phyloP scores from a whole-genome alignment of 2,113 vertebrate genomes.

The Hemibates koningsi region DNA sequence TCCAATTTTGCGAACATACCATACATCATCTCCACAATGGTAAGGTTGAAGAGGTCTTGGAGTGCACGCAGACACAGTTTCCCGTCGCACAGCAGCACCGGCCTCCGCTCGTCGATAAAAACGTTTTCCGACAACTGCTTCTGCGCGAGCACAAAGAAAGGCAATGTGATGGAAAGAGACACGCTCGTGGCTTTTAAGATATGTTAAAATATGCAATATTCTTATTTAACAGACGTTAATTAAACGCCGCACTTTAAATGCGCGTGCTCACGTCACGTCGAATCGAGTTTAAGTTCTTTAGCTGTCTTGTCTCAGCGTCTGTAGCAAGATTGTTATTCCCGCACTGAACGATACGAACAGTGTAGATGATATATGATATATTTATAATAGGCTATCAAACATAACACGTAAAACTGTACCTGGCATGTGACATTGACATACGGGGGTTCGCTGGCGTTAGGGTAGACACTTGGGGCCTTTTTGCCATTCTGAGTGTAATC shows the following conservation, averaged over 20 bases:
- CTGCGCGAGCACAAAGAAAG: slow-evolving; percentile 43
- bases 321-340: neutral
- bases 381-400: neutral
- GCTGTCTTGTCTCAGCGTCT: neutral
- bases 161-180: neutral
- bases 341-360: neutral
- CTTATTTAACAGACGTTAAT: neutral
- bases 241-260: neutral
- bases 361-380: rapidly evolving
- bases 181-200: rapidly evolving
- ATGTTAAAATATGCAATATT: neutral
- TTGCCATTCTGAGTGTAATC: slow-evolving; percentile 76
- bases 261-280: rapidly evolving
- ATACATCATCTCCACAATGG: slow-evolving; percentile 86
- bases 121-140: slow-evolving; percentile 78
- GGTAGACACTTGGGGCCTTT: slow-evolving; percentile 70
- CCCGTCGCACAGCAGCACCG: slow-evolving; percentile 83
- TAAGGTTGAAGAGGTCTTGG: slow-evolving; percentile 83
- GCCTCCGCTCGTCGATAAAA: slow-evolving; percentile 77
- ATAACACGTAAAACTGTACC: slow-evolving; percentile 69
- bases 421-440: slow-evolving; percentile 85
- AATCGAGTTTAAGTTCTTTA: neutral
- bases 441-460: slow-evolving; percentile 74
- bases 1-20: slow-evolving; percentile 69
- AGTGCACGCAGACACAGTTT: slow-evolving; percentile 78